Percentiles rank a stretch among this genome's conserved stretches.
Conservation (phyloP, 2,888 invertebrate genomes). For the Chromoteleia sp. region DNA sequence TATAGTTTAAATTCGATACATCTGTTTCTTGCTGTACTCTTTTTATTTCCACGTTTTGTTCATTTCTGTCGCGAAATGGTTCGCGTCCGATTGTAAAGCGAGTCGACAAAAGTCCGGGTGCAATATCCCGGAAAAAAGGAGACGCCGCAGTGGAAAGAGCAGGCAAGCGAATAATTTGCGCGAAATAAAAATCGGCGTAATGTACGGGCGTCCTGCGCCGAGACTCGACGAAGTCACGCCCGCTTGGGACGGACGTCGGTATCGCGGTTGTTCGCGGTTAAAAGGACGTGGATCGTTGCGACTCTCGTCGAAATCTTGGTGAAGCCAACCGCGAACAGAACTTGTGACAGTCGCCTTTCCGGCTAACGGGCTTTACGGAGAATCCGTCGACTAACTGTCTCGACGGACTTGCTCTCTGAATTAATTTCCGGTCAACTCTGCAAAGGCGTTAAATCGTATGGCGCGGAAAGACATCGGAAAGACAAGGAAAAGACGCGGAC, state of each 20-base stretch:
- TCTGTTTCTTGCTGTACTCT: not conserved
- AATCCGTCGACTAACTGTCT: constrained; percentile 73
- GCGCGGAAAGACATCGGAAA: constrained; percentile 41
- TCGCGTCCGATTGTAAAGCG: constrained; percentile 14
- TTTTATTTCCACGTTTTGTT: not conserved
- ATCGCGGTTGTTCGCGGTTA: constrained; percentile 58
- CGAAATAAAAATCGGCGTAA: constrained; percentile 58
- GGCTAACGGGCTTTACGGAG: constrained; percentile 73
- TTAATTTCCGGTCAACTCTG: constrained; percentile 75
- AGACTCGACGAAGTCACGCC: constrained; percentile 69
- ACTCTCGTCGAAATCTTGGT: constrained; percentile 68
- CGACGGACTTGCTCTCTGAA: constrained; percentile 74
- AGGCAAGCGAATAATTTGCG: constrained; percentile 56
- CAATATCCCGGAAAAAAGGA: constrained; percentile 43
- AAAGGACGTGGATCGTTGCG: constrained; percentile 63
- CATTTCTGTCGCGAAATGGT: constrained; percentile 11
- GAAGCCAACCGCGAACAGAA: constrained; percentile 70
- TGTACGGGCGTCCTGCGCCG: constrained; percentile 46
- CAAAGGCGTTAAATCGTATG: constrained; percentile 66
- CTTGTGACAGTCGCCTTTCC: constrained; percentile 72
- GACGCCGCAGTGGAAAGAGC: constrained; percentile 30
- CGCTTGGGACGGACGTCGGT: constrained; percentile 43
- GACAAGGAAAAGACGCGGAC: constrained; percentile 36
- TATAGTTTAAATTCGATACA: not conserved
- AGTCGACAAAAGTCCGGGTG: constrained; percentile 29